Conservation (phyloP, 2,797 vertebrate species). For the Falco naumanni region DNA sequence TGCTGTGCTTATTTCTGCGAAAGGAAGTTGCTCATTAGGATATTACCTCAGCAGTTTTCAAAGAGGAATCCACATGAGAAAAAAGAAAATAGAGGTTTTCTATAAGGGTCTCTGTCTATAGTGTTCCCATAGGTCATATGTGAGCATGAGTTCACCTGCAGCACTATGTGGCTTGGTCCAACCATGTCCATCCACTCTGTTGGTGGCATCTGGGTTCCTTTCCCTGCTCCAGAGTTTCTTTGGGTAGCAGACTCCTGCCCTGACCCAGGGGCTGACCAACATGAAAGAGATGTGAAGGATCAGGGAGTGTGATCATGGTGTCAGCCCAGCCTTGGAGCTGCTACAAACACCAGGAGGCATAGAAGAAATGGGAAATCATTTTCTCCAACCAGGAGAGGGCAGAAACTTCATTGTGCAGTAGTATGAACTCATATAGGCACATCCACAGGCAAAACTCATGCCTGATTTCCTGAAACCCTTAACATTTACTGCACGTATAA, state of each 20-base stretch:
- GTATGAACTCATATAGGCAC: neutral
- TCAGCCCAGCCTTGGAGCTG: neutral
- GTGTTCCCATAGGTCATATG: neutral
- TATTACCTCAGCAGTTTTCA: neutral
- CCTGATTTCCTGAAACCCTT: neutral
- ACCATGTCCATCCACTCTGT: neutral
- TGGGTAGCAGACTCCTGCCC: neutral
- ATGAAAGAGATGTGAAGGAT: neutral
- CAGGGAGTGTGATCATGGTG: neutral
- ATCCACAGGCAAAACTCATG: neutral
- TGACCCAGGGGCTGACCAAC: neutral
- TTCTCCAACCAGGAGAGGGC: constrained; percentile 7
- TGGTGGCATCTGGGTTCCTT: neutral
- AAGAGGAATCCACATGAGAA: neutral
- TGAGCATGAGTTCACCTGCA: neutral
- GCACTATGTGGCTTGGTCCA: neutral
- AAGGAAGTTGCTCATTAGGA: neutral
- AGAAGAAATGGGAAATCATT: neutral
- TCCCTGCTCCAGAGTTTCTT: neutral
- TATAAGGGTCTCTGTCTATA: fast-evolving
- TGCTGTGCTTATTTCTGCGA: neutral
- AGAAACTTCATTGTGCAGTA: constrained; percentile 1
- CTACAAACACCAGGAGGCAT: neutral
- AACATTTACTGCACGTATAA: neutral
- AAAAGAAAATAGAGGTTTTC: neutral